Evolutionary conservation across 2,888 invertebrate genomes (phyloP), one percentile per base, ranked within the genome.

Genomic region (Silvanus unidentatus): DNA sequence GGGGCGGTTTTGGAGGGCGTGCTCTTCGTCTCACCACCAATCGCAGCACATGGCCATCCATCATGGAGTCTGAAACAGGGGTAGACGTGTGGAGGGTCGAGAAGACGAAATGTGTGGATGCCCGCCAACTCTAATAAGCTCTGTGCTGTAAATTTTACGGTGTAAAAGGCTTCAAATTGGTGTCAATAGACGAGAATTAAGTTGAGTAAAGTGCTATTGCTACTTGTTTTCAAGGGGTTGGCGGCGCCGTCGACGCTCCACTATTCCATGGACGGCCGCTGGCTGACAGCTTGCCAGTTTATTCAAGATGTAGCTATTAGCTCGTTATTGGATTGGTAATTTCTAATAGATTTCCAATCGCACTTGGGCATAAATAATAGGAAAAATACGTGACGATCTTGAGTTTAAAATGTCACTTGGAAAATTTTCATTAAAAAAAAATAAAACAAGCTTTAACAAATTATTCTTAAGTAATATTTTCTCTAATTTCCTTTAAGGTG

Each of bases 161-260:
- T 59, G 59, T 59, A 61, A 63, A 58, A 58, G 58, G 60, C 58
- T 57, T 55, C 54, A 64, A 64, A 62, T 63, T 63, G 65, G 63
- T 63, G 65, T 62, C 62, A 63, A 65, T 62, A 63, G 60, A 62
- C 59, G 49, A 53, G 59, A 62, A 64, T 63, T 63, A 62, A 62
- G 59, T 58, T 60, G 60, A 57, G 58, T 60, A 62, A 58, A 63
- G 60, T 62, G 58, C 59, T 60, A 59, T 61, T 59, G 60, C 63
- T 63, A 64, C 63, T 61, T 59, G 59, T 60, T 57, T 60, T 55
- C 58, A 57, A 62, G 60, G 55, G 58, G 56, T 32, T 32, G 22
- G 22, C 8, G 32, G 32, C 32, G 32, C 35, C 40, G 38, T 22
- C 34, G 45, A 41, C 22, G 22, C 22, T 22, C 22, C 3, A 22